These are phyloP conservation scores for Cynocephalus volans DNA, from an alignment of 2,113 vertebrate genomes.

Conservation along the genomic window DNA sequence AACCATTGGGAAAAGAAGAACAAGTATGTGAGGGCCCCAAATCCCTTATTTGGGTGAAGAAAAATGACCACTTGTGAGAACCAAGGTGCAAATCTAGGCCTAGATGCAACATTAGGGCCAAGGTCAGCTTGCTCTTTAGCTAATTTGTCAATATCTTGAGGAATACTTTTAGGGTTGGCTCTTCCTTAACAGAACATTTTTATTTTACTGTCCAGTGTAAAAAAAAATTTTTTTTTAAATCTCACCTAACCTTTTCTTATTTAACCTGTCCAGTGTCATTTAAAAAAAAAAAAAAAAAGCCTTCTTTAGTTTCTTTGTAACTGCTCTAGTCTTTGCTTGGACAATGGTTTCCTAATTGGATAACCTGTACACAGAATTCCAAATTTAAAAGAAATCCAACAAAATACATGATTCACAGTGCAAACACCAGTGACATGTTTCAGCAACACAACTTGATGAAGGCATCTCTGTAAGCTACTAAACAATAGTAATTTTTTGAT, in stretches of 20 bases:
- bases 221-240: background rate
- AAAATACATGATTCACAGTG: background rate
- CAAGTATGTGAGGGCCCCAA: background rate
- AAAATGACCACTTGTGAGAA: background rate
- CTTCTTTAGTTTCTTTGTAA: conserved; percentile 4
- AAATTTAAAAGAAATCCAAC: conserved; percentile 47
- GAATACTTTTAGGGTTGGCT: background rate
- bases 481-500: background rate
- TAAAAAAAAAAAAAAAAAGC: background rate
- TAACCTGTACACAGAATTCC: background rate
- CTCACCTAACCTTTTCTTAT: conserved; percentile 30
- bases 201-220: conserved; percentile 21
- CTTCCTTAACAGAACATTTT: background rate
- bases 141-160: background rate
- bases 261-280: conserved; percentile 30
- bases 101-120: background rate
- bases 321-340: background rate
- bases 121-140: background rate
- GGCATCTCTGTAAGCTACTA: background rate
- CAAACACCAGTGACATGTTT: background rate
- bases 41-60: background rate
- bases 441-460: background rate
- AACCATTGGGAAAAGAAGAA: background rate
- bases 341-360: background rate
- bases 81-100: background rate